Conservation (phyloP, 2,888 invertebrate species). For the Pseudococcus viburni region DNA sequence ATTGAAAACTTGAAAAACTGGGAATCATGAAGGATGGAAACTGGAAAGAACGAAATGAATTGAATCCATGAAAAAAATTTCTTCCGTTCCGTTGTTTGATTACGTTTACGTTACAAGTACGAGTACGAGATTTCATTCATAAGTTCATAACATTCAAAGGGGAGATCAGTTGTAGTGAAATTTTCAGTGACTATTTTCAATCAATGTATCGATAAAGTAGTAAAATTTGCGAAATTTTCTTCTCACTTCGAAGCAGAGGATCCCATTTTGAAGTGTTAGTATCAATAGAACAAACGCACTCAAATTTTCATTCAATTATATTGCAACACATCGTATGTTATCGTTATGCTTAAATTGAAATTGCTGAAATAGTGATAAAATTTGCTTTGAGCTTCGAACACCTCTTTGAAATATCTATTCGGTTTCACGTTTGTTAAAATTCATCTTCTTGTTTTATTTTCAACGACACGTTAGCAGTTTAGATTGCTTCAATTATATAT, state of each 20-base stretch:
- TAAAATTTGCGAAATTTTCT: background rate
- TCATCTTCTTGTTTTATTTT: background rate
- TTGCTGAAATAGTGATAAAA: background rate
- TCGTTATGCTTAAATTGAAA: background rate
- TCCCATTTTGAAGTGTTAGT: background rate
- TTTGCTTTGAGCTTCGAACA: background rate
- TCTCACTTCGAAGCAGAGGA: background rate
- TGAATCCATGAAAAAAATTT: slow-evolving; percentile 3
- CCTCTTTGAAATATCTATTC: background rate
- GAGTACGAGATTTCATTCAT: background rate
- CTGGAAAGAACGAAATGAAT: slow-evolving; percentile 14
- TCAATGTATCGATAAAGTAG: slow-evolving; percentile 18
- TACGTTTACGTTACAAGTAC: background rate
- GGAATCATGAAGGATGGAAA: background rate
- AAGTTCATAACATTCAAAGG: background rate
- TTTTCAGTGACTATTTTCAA: background rate
- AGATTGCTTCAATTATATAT: background rate
- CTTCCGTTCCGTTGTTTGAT: background rate
- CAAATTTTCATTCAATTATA: background rate
- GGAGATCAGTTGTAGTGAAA: background rate
- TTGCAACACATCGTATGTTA: background rate
- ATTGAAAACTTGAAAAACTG: too few species aligned
- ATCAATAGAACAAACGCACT: background rate
- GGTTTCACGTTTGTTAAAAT: background rate
- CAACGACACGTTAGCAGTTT: background rate